A percentile compares a stretch with the other conserved stretches of the same genome.
phyloP scores from a whole-genome alignment of 2,113 vertebrate species.

The Stigmatopora nigra region DNA sequence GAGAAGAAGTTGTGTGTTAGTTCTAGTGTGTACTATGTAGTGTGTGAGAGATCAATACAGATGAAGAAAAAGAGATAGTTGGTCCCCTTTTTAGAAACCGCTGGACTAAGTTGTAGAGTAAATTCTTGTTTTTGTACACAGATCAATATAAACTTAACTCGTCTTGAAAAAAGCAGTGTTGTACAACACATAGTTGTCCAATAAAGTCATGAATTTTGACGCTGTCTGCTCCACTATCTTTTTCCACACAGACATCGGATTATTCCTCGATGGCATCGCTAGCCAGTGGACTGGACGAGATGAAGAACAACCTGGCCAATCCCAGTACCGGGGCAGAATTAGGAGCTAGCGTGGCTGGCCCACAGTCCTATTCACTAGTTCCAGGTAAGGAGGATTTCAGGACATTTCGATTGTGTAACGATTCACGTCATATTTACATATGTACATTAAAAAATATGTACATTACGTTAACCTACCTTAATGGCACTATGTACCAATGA shows the following conservation, averaged over 20 bases:
- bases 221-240: slow-evolving; percentile 37
- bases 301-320: slow-evolving; percentile 92
- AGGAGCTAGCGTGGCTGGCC: slow-evolving; percentile 81
- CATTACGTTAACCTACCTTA: too few species aligned
- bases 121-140: slow-evolving; percentile 68
- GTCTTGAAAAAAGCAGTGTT: slow-evolving; percentile 13
- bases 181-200: slow-evolving; percentile 7
- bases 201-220: slow-evolving; percentile 14
- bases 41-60: slow-evolving; percentile 13
- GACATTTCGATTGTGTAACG: not conserved
- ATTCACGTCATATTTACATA: too few species aligned
- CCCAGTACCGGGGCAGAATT: slow-evolving; percentile 82
- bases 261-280: slow-evolving; percentile 94
- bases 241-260: slow-evolving; percentile 79
- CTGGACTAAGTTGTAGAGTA: slow-evolving; percentile 61
- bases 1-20: slow-evolving; percentile 56
- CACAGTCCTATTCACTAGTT: slow-evolving; percentile 91
- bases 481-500: too few species aligned
- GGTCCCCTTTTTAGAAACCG: slow-evolving; percentile 62
- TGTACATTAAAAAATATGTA: too few species aligned
- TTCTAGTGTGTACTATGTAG: slow-evolving; percentile 22
- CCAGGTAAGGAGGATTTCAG: slow-evolving; percentile 75
- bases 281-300: slow-evolving; percentile 92
- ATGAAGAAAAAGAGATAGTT: slow-evolving; percentile 48
- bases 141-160: slow-evolving; percentile 53